A percentile compares a stretch with the other conserved stretches of the same genome.
Evolutionary conservation across 2,113 vertebrate species (phyloP).

Genomic region (Corythornis cristatus): DNA sequence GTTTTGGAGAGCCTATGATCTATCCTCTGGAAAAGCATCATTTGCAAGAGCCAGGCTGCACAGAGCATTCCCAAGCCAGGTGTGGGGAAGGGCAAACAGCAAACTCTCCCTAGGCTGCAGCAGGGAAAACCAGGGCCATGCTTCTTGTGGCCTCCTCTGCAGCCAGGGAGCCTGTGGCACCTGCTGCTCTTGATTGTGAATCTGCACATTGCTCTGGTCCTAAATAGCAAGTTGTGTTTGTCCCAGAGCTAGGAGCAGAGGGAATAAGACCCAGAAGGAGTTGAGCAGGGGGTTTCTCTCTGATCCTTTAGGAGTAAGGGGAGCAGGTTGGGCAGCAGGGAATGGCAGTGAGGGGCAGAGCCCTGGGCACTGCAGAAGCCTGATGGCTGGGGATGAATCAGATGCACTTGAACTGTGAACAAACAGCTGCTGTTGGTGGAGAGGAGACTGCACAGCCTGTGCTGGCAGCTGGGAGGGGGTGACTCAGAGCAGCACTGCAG

Average conservation of each 20-base stretch:
- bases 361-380: not conserved
- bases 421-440: not conserved
- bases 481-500: not conserved
- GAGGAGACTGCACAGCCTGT: rapidly evolving
- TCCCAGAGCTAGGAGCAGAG: not conserved
- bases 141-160: not conserved
- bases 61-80: not conserved
- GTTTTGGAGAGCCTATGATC: not conserved
- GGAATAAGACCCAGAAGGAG: not conserved
- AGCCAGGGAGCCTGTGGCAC: not conserved
- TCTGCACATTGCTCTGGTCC: not conserved
- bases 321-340: not conserved
- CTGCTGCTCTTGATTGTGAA: not conserved
- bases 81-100: not conserved
- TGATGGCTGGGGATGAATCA: not conserved
- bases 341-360: not conserved
- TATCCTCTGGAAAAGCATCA: not conserved
- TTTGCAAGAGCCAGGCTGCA: not conserved
- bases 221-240: not conserved
- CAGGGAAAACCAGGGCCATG: not conserved
- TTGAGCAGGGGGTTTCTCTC: not conserved
- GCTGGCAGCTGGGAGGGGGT: not conserved
- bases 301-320: rapidly evolving
- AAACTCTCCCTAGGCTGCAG: not conserved
- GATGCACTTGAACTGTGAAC: not conserved